Base-by-base conservation (phyloP, 2,797 vertebrate species). In the Onychomys torridus region DNA sequence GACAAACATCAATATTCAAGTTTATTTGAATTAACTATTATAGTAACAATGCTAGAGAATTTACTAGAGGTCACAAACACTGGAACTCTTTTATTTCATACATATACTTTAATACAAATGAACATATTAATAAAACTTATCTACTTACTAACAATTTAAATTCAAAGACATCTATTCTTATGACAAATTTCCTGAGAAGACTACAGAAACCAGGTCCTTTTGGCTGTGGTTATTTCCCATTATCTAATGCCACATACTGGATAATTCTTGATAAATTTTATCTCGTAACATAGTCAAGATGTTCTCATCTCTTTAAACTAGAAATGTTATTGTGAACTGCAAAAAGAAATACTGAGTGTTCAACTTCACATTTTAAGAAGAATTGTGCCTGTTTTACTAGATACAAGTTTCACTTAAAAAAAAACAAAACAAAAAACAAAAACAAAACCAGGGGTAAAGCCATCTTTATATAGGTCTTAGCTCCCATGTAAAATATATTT, bases 121-220 rank as follows among this genome's bases (percentile, higher is more conserved):
- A 97, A 77, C n/a, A 55, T 97, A 94, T 23, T 84, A 43, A 83
- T 91, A 95, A 96, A 86, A 8, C 12, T 21, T 27, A 90, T 94
- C 46, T 69, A 69, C 69, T 97, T 97, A 96, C 86, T 95, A 97
- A 98, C 96, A 97, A 65, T 92, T 94, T 87, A 94, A 98, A n/a
- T 97, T 81, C 86, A 96, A 86, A 69, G 61, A 86, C 95, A 37
- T 63, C 5, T 73, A 97, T 67, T 97, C 90, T 37, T 95, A 93
- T 61, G 63, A 78, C 25, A 91, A 83, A 52, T 96, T 94, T 77
- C 32, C 95, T 86, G 94, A 12, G 17, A 94, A 90, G 77, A 79
- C 32, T 95, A 83, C 10, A 96, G 55, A 87, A 97, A 91, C 37
- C 63, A 59, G 7, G 92, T 87, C 84, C 63, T 82, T 91, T 88